Evolutionary conservation across 2,797 vertebrate genomes (phyloP).

Genomic region (Mormyrops boulengeri): DNA sequence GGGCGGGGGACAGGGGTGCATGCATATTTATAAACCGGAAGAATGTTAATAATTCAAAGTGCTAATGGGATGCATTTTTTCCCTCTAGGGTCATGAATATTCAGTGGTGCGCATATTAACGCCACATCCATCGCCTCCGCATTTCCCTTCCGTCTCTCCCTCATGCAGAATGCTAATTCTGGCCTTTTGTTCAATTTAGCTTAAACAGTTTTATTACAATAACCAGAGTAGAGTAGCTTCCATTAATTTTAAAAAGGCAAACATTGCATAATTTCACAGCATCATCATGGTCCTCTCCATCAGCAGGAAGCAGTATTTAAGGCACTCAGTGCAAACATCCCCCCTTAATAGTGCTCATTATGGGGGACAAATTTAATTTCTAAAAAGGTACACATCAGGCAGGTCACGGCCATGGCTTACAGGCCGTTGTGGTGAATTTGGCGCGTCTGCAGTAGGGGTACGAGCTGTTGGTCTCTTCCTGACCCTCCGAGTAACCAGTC

Average conservation of each 20-base stretch:
- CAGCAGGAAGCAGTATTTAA: slow-evolving; percentile 20
- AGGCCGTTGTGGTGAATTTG: background rate
- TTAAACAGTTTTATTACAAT: slow-evolving; percentile 27
- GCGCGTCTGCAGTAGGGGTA: background rate
- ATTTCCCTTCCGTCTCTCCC: slow-evolving; percentile 47
- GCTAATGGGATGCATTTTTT: slow-evolving; percentile 65
- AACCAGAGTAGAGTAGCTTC: slow-evolving; percentile 16
- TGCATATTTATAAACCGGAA: slow-evolving; percentile 60
- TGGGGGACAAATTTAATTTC: slow-evolving; percentile 13
- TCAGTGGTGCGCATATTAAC: slow-evolving; percentile 51
- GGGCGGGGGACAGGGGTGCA: slow-evolving; percentile 41
- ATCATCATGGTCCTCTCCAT: slow-evolving; percentile 6
- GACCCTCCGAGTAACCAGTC: background rate
- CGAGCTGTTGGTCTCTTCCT: background rate
- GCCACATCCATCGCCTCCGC: slow-evolving; percentile 40
- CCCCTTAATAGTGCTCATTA: slow-evolving; percentile 20
- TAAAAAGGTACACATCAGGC: slow-evolving; percentile 8
- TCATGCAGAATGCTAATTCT: slow-evolving; percentile 27
- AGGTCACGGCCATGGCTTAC: background rate
- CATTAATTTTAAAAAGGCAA: slow-evolving; percentile 20
- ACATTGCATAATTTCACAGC: slow-evolving; percentile 24
- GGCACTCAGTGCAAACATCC: slow-evolving; percentile 18
- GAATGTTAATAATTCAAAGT: slow-evolving; percentile 68
- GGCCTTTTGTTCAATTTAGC: slow-evolving; percentile 26
- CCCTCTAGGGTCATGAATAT: slow-evolving; percentile 59